Evolutionary conservation across 92 coral and sea anemone species (phyloP), one percentile per base, ranked within the genome.

Genomic region (Diadumene lineata): DNA sequence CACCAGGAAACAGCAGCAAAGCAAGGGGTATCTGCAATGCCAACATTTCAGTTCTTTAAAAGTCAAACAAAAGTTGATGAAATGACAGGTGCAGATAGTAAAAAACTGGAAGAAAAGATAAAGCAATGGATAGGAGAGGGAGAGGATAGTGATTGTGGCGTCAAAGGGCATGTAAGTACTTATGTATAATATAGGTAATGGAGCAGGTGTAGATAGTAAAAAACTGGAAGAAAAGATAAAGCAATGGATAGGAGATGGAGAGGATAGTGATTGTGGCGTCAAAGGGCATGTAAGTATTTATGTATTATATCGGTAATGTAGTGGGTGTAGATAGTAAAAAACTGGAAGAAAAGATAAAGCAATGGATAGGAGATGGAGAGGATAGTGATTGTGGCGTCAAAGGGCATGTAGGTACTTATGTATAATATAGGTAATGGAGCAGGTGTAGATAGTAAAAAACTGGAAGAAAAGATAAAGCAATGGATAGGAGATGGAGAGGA

Each of bases 111-210:
- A 61, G 92, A 88, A 18, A 92, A 84, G 60, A 86, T 94, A 38
- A 92, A 82, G 26, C 81, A 86, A 51, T 94, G 97, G 98, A 88
- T 88, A 33, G 98, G 97, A 28, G 92, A 94, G 18, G 89, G 78
- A 33, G 90, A 77, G 34, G 92, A 81, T 17, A 72, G 75, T 15
- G 83, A 82, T 31, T 80, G 79, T 68, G 93, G 92, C 9, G 97
- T 93, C 10, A 94, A 88, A 60, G 98, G 98, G 43, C 89, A 94
- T 94, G 98, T 94, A 60, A 92, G 98, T 51, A 73, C 23, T 58
- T 23, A 4, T 58, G 26, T 9, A 9, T 8, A 55, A 8, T 17
- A 53, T 38, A 38, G 48, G 13, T 38, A 38, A 6, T 38, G 6
- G 48, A 38, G 6, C n/a, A n/a, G n/a, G 51, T 44, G 9, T 44